Conservation (phyloP, 2,888 invertebrate genomes). For the Melieria crassipennis region DNA sequence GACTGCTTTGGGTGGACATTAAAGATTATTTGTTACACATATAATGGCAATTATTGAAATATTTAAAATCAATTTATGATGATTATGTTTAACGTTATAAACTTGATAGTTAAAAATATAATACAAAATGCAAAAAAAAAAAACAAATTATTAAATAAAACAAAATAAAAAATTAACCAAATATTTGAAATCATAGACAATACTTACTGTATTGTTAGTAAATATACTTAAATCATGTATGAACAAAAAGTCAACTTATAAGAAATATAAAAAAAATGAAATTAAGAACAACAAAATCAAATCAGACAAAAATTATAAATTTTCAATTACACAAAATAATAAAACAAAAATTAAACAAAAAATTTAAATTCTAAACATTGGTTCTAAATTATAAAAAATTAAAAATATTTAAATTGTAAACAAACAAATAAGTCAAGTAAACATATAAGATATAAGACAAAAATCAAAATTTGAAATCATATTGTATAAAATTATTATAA, state of each 20-base stretch:
- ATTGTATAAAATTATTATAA: neutral
- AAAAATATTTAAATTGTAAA: neutral
- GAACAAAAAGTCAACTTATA: neutral
- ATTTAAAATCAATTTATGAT: too few species aligned
- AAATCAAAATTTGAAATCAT: neutral
- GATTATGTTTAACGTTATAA: too few species aligned
- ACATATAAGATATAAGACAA: neutral
- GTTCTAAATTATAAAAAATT: neutral
- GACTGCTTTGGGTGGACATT: too few species aligned
- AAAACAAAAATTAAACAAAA: neutral
- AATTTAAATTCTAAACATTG: neutral
- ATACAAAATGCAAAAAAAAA: constrained; percentile 7
- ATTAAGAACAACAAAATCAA: neutral
- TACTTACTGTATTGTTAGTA: neutral
- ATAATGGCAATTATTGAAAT: too few species aligned
- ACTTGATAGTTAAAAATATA: neutral
- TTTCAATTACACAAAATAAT: neutral
- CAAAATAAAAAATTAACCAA: neutral
- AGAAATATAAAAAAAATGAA: neutral
- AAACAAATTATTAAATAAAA: neutral
- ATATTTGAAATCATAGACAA: neutral
- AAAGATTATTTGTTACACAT: too few species aligned
- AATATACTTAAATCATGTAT: neutral
- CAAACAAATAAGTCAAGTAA: neutral
- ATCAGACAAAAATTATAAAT: neutral